Percentiles rank a stretch among this genome's conserved stretches.
Evolutionary conservation across 2,888 invertebrate species (phyloP).

Genomic region (Chydorus sphaericus): DNA sequence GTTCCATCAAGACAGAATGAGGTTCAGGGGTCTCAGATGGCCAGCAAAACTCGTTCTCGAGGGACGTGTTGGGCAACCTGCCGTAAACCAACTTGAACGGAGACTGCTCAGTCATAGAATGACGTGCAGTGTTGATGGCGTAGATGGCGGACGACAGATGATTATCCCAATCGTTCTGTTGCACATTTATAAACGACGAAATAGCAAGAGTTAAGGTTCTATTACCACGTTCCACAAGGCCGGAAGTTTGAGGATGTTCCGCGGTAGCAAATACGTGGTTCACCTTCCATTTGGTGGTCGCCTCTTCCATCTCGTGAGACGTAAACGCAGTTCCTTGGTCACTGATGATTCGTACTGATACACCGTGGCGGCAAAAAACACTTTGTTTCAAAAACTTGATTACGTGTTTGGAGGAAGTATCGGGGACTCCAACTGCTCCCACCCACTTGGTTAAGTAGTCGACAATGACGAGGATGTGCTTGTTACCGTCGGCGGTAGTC

Average conservation of each 20-base stretch:
- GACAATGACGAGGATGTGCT: not conserved
- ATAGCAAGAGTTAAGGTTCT: conserved; percentile 8
- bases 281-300: not conserved
- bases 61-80: not conserved
- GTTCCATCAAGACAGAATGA: not conserved
- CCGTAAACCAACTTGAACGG: conserved; percentile 13
- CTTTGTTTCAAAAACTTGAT: not conserved
- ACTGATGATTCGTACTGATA: not conserved
- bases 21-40: not conserved
- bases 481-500: not conserved
- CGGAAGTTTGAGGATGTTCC: conserved; percentile 11
- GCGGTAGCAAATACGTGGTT: conserved; percentile 3
- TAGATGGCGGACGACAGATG: not conserved
- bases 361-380: conserved; percentile 6
- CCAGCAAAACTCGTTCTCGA: not conserved
- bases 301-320: not conserved
- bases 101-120: not conserved
- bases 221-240: conserved; percentile 10
- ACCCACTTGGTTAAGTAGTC: conserved; percentile 10
- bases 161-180: conserved; percentile 13
- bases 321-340: conserved; percentile 8
- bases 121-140: not conserved
- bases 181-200: not conserved
- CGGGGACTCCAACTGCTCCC: not conserved
- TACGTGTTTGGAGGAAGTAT: not conserved